Evolutionary conservation across 1,140 invertebrate species (phyloP).

Genomic region (Lepidotrigona ventralis): DNA sequence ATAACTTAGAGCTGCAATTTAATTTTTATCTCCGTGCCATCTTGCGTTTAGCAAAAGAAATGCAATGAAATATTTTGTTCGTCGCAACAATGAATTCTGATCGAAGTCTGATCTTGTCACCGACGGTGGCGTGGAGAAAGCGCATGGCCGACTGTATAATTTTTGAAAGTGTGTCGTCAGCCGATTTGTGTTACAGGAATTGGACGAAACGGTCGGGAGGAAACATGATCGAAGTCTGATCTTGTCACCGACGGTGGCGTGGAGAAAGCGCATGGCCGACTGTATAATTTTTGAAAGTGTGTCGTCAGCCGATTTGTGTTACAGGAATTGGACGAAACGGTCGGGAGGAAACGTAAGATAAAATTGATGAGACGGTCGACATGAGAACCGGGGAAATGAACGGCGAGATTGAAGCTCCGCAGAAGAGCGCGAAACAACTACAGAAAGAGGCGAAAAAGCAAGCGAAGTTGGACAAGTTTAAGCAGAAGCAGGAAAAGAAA

Average conservation of each 20-base stretch:
- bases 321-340: background rate
- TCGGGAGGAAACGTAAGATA: background rate
- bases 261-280: constrained; percentile 21
- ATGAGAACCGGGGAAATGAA: constrained; percentile 39
- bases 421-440: constrained; percentile 92
- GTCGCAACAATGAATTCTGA: background rate
- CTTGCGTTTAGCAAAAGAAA: background rate
- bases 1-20: background rate
- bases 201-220: too few relatives aligned
- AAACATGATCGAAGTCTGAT: background rate
- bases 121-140: background rate
- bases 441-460: constrained; percentile 94
- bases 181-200: background rate
- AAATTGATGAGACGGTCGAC: constrained; percentile 58
- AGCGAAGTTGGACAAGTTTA: constrained; percentile 94
- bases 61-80: background rate
- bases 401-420: constrained; percentile 72
- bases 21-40: background rate
- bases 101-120: background rate
- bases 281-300: constrained; percentile 34
- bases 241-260: background rate
- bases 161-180: constrained; percentile 44
- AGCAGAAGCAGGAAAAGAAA: constrained; percentile 94
- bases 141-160: constrained; percentile 30
- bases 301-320: constrained; percentile 33